Base-by-base conservation (phyloP, 1,140 invertebrate genomes). In the Psix sp. region DNA sequence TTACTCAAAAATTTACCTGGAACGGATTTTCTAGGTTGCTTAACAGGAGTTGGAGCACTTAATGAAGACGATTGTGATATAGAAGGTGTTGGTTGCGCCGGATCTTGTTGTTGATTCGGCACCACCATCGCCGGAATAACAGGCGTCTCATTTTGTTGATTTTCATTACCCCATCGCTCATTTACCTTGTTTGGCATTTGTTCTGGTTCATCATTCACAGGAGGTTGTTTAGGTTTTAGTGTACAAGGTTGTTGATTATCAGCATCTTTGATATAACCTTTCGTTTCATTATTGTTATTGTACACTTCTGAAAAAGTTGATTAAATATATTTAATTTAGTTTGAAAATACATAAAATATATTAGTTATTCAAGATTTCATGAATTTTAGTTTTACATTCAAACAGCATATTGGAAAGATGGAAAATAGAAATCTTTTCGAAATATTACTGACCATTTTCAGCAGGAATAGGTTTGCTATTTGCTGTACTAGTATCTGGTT, bases 1-100 rank as follows among this genome's bases (percentile, higher is more conserved):
- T n/a, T n/a, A n/a, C n/a, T n/a, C n/a, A n/a, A n/a, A n/a, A n/a
- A 38, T 7, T 63, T 78, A 88, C 87, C 85, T 62, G 85, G 86
- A 59, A 87, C 77, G 24, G 88, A 84, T 78, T 88, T 89, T 45
- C 83, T 78, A 14, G 80, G 73, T 67, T 88, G 87, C 67, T 89
- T 89, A 0, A 77, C 42, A 14, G 80, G 52, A 10, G 79, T 65
- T 10, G 82, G 76, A 3, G 77, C 49, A 11, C 75, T 70, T 0
- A 57, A 14, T 14, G 51, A 29, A 14, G 45, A 31, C 13, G 75
- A 35, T 13, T 54, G 36, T 11, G 35, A 16, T 0, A 3, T 49
- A 11, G 49, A 4, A 4, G 33, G 10, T 13, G 1, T 21, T 51
- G n/a, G n/a, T 17, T 51, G 52, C 0, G 31, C 26, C 13, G 42